Evolutionary conservation across 2,888 invertebrate genomes (phyloP), one percentile per base, ranked within the genome.

Genomic region (Erannis defoliaria): DNA sequence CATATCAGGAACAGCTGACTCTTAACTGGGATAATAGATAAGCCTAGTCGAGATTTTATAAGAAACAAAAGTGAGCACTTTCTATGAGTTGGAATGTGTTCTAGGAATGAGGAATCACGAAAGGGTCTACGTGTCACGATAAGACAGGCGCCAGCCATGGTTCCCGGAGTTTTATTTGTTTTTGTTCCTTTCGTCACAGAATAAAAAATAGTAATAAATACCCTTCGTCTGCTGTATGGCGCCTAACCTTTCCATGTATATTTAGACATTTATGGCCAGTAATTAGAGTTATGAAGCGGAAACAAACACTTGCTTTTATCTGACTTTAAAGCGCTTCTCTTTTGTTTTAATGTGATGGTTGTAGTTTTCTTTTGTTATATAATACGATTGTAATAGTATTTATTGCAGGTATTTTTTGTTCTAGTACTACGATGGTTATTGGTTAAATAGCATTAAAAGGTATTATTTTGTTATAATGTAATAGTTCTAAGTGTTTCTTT

Each of bases 81-180:
- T 74, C 68, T 73, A 29, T 31, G 5, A 50, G 49, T 60, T 55
- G 81, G 82, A 87, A 84, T 84, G 85, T 76, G 67, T 84, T 87
- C 85, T 84, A 79, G 78, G 86, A 86, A 85, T 67, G 68, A 77
- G 79, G 80, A 80, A 80, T 75, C 78, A 48, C 53, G 77, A 77
- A 75, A 77, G 73, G 73, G 74, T 73, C 82, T 88, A 89, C 86
- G 88, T 87, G 88, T 80, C 78, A 35, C 72, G 89, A 90, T 89
- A 90, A 88, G 77, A 65, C 74, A 76, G 90, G 89, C 90, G 91
- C 90, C 90, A 81, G 80, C 77, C 70, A 71, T 66, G 75, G 72
- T 77, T 74, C 72, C 78, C 55, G 61, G 64, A 57, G 68, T 64
- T 66, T 70, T 66, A 62, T 71, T 71, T 79, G 77, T 77, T 83